phyloP scores from a whole-genome alignment of 2,113 vertebrate genomes.

The Piaya cayana region DNA sequence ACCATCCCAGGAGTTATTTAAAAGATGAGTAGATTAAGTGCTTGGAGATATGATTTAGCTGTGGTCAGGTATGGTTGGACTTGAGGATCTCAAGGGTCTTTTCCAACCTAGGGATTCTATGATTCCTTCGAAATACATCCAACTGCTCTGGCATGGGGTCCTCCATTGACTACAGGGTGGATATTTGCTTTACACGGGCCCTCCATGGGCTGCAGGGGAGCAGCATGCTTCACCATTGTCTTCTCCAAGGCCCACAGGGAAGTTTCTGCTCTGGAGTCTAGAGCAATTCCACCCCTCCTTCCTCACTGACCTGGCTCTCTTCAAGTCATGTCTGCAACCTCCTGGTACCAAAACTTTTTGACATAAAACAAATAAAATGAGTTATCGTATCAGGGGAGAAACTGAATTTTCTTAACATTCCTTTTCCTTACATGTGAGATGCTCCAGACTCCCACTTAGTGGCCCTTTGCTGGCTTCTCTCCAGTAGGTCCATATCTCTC shows the following conservation, averaged over 20 bases:
- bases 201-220: background rate
- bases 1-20: too few relatives aligned
- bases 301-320: background rate
- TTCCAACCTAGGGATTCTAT: too few relatives aligned
- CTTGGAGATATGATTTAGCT: too few relatives aligned
- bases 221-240: background rate
- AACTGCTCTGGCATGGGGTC: background rate
- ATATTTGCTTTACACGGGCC: background rate
- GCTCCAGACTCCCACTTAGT: background rate
- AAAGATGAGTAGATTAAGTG: too few relatives aligned
- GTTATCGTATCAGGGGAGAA: background rate
- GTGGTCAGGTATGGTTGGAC: too few relatives aligned
- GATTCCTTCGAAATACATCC: too few relatives aligned
- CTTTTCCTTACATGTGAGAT: background rate
- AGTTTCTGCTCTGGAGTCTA: background rate
- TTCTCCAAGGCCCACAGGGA: background rate
- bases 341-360: background rate
- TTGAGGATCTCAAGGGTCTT: too few relatives aligned
- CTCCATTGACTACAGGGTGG: background rate
- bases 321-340: background rate
- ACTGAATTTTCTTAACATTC: background rate
- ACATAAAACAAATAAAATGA: background rate
- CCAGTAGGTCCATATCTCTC: background rate
- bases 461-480: background rate
- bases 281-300: background rate